Conservation (phyloP, 2,797 vertebrate genomes). For the Sebastes umbrosus region DNA sequence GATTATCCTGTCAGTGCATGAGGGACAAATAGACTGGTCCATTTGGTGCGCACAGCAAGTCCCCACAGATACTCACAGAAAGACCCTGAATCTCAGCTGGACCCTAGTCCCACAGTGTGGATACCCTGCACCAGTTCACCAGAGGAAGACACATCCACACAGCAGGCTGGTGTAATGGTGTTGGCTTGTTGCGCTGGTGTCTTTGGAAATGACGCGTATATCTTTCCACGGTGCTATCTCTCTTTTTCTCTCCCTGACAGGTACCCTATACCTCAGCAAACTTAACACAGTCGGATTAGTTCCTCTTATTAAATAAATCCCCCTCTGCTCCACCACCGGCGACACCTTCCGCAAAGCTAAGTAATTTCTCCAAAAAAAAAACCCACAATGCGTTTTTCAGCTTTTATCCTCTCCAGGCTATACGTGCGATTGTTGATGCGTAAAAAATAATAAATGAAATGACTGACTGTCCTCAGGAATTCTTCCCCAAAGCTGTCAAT, state of each 20-base stretch:
- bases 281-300: slow-evolving; percentile 66
- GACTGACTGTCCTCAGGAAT: slow-evolving; percentile 41
- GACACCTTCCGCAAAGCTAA: slow-evolving; percentile 52
- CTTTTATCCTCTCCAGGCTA: slow-evolving; percentile 56
- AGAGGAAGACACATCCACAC: slow-evolving; percentile 56
- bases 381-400: slow-evolving; percentile 39
- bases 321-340: slow-evolving; percentile 7
- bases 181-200: slow-evolving; percentile 71
- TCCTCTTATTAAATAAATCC: slow-evolving; percentile 28
- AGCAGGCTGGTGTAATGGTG: slow-evolving; percentile 49
- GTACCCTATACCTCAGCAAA: slow-evolving; percentile 60
- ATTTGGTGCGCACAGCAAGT: slow-evolving; percentile 62
- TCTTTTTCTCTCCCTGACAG: slow-evolving; percentile 20
- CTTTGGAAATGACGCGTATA: slow-evolving; percentile 73
- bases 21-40: slow-evolving; percentile 34
- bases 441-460: slow-evolving; percentile 75
- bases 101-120: slow-evolving; percentile 50
- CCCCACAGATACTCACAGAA: slow-evolving; percentile 65
- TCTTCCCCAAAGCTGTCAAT: slow-evolving; percentile 24
- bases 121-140: slow-evolving; percentile 60
- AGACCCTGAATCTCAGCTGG: slow-evolving; percentile 47
- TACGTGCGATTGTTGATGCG: slow-evolving; percentile 72
- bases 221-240: slow-evolving; percentile 51
- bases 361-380: slow-evolving; percentile 12
- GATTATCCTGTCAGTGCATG: slow-evolving; percentile 36